A percentile compares a stretch with the other conserved stretches of the same genome.
Conservation (phyloP, 2,888 invertebrate genomes). For the Melieria picta region DNA sequence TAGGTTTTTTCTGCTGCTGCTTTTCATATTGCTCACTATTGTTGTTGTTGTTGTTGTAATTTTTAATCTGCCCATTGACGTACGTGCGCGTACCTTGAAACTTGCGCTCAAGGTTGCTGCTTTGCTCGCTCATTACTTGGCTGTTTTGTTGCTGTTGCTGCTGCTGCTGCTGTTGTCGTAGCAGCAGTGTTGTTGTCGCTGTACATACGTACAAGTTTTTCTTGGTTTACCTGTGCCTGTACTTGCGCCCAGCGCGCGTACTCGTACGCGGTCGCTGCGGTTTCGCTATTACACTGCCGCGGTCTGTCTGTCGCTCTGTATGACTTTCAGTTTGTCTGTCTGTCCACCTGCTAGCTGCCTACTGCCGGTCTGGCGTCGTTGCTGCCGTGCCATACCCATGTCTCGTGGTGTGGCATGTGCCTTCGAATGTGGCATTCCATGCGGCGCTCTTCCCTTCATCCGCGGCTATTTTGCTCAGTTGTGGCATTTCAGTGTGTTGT, state of each 20-base stretch:
- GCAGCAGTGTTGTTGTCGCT: not conserved
- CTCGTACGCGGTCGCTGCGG: not conserved
- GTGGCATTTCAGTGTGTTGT: too few species aligned
- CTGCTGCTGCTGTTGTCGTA: not conserved
- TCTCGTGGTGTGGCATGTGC: constrained; percentile 31
- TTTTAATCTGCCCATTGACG: constrained; percentile 10
- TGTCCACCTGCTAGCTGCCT: constrained; percentile 7
- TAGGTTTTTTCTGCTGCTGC: too few species aligned
- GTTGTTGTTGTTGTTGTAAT: too few species aligned
- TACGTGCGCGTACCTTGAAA: constrained; percentile 26
- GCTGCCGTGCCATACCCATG: not conserved
- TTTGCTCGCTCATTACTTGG: constrained; percentile 3
- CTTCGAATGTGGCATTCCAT: not conserved
- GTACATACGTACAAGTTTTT: constrained; percentile 2
- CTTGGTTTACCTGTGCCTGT: not conserved
- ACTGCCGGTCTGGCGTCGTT: not conserved
- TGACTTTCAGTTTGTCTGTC: constrained; percentile 5
- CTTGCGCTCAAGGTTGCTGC: constrained; percentile 23
- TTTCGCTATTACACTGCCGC: not conserved
- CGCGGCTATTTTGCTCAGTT: too few species aligned
- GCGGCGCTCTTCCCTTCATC: not conserved
- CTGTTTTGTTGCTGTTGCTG: not conserved
- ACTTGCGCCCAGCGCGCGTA: not conserved
- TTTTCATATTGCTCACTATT: too few species aligned
- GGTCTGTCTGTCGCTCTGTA: constrained; percentile 8